phyloP scores from a whole-genome alignment of 2,797 vertebrate species.

The Ateles fusciceps region DNA sequence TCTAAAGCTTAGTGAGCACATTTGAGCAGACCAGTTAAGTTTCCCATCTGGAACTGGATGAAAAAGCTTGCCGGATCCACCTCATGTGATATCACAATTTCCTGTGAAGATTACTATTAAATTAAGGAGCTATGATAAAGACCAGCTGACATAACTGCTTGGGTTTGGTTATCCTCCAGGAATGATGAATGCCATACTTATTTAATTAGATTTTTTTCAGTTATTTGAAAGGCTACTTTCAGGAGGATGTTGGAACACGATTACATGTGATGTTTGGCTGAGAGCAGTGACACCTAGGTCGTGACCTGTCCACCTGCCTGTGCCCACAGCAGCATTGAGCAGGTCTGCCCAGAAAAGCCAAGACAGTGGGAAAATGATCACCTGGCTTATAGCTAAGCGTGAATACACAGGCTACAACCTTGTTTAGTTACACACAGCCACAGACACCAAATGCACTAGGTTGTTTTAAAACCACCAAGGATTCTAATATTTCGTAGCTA shows the following conservation, averaged over 20 bases:
- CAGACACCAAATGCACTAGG: background rate
- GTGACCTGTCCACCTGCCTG: background rate
- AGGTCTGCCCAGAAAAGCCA: background rate
- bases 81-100: background rate
- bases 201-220: constrained; percentile 47
- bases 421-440: background rate
- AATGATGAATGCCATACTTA: constrained; percentile 17
- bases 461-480: background rate
- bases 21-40: constrained; percentile 15
- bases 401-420: background rate
- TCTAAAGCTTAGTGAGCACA: background rate
- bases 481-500: background rate
- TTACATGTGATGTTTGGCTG: background rate
- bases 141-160: background rate
- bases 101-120: background rate
- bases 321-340: background rate
- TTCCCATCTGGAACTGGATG: constrained; percentile 10
- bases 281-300: background rate
- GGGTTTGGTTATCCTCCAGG: constrained; percentile 34
- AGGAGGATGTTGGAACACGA: background rate
- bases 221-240: constrained; percentile 21
- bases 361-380: background rate
- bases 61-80: background rate
- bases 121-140: constrained; percentile 31
- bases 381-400: background rate